Evolutionary conservation across 2,113 vertebrate genomes (phyloP), one percentile per base, ranked within the genome.

Genomic region (Pituophis catenifer): DNA sequence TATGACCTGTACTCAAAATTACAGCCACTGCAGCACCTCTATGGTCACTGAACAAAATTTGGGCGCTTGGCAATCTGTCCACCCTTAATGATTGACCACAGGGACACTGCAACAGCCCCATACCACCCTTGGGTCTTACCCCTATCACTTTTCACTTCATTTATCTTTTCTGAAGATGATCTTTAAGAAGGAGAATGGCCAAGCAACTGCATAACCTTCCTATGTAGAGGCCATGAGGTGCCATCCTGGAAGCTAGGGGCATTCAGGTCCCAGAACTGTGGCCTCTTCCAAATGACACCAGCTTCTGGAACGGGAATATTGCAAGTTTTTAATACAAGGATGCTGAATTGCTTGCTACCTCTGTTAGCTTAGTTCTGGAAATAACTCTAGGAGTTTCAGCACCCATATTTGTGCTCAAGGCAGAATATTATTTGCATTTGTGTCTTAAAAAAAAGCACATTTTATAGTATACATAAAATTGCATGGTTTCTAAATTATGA

Each of bases 401-500:
- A 1, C 91, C 57, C 59, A 54, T 86, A 92, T 70, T 86, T 93
- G 57, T 93, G 88, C 90, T 94, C 59, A 94, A 87, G 50, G 86
- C n/a, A 52, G 21, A 86, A 65, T 86, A 57, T 94, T 65, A 50
- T 81, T 70, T 29, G 50, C 52, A 65, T 92, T 59, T 55, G 75
- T 54, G 59, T 92, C 58, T 94, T 92, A 90, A 94, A 92, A 94
- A 93, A 94, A 90, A 92, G 17, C 50, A 81, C 87, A 70, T 17
- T 94, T n/a, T 33, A 70, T 86, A 86, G 89, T 15, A 81, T 86
- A 91, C 89, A 93, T 95, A 94, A 95, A 95, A 94, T 86, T 95
- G 92, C 88, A 53, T 75, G 33, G 86, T 93, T 95, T 95, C 0
- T 95, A 94, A 86, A 70, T 8, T 89, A 62, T 91, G 7, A 26